Evolutionary conservation across 2,888 invertebrate genomes (phyloP).

Genomic region (Muscina levida): DNA sequence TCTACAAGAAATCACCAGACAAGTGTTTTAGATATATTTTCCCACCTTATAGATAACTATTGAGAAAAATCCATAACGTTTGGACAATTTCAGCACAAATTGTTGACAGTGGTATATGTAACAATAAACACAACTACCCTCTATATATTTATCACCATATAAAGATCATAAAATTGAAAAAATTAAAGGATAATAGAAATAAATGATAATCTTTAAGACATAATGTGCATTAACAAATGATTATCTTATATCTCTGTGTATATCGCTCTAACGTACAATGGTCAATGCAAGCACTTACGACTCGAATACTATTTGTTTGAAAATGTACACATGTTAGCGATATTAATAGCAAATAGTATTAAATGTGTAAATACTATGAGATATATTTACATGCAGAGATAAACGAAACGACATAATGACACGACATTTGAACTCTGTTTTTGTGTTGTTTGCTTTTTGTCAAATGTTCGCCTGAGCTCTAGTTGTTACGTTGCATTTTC

Average conservation of each 20-base stretch:
- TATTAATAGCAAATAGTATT: conserved; percentile 8
- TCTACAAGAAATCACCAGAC: too few relatives aligned
- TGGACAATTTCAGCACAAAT: too few relatives aligned
- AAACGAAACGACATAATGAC: conserved; percentile 27
- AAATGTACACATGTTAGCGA: background rate
- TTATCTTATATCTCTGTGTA: conserved; percentile 41
- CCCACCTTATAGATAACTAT: too few relatives aligned
- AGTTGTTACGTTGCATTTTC: background rate
- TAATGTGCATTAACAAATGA: conserved; percentile 29
- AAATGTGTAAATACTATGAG: background rate
- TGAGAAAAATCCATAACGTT: too few relatives aligned
- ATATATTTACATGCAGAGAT: background rate
- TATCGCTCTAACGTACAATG: background rate
- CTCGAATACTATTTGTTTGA: background rate
- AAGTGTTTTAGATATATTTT: too few relatives aligned
- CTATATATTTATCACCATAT: too few relatives aligned
- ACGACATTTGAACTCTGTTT: conserved; percentile 7
- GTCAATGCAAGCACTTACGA: background rate
- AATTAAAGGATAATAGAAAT: conserved; percentile 58
- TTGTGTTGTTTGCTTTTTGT: too few relatives aligned
- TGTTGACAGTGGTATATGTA: too few relatives aligned
- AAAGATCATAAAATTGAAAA: background rate
- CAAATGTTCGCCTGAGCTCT: background rate
- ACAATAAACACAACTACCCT: too few relatives aligned
- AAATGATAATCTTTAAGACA: conserved; percentile 54